Evolutionary conservation across 2,113 vertebrate species (phyloP).

Genomic region (Phasianus colchicus): DNA sequence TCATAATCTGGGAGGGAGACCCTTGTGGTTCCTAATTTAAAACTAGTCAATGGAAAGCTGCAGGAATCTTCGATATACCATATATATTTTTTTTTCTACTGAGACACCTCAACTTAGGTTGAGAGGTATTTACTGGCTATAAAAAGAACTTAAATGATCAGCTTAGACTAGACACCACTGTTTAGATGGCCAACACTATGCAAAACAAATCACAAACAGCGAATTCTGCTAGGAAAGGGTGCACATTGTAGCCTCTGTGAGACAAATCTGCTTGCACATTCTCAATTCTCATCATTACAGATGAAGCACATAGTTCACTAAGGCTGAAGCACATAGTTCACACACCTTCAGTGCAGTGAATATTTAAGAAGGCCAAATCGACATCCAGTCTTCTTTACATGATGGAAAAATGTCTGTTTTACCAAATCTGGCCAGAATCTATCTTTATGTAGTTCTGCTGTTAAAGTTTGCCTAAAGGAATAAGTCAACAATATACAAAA

Average conservation of each 20-base stretch:
- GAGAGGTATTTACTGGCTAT: neutral
- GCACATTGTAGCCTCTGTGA: neutral
- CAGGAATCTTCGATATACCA: neutral
- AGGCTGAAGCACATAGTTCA: neutral
- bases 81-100: neutral
- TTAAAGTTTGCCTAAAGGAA: neutral
- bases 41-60: neutral
- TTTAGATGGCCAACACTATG: neutral
- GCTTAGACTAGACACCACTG: neutral
- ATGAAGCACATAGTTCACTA: neutral
- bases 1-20: neutral
- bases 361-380: neutral
- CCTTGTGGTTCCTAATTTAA: neutral
- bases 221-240: neutral
- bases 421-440: neutral
- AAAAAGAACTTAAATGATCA: neutral
- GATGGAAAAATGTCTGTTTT: neutral
- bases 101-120: neutral
- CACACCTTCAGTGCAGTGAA: neutral
- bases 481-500: neutral
- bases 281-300: neutral
- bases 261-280: neutral
- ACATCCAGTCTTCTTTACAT: neutral
- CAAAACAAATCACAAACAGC: neutral
- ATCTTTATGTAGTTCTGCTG: neutral